Evolutionary conservation across 1,140 invertebrate species (phyloP), one percentile per base, ranked within the genome.

Genomic region (Delia radicum): DNA sequence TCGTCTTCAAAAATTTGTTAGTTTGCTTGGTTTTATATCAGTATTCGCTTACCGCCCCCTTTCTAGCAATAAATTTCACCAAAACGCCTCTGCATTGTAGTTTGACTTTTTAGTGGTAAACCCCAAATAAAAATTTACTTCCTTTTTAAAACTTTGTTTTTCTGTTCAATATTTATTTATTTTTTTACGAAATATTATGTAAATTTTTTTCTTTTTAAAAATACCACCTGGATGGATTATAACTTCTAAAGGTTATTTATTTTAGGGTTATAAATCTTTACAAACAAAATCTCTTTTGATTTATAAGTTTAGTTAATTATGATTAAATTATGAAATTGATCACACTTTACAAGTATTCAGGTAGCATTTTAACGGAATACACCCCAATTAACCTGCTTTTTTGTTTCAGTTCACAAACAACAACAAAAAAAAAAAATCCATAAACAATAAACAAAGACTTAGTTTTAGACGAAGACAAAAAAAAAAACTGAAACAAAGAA

Each of bases 271-370:
- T 24, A 55, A 21, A 55, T 55, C 0, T 8, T 15, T 24, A 55
- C 24, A 21, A 55, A 24, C 5, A 24, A 42, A 42, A 42, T 42
- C 2, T 15, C 12, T 42, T 15, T 42, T 42, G 12, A 42, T 29
- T 28, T 15, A n/a, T n/a, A n/a, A n/a, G n/a, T n/a, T 24, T n/a
- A 29, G 12, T 69, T 69, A 33, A 69, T 69, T 69, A 33, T 69
- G 65, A 69, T 69, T 69, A 69, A 69, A 69, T 69, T 69, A 69
- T 69, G 29, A 69, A 69, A 69, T 69, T 69, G 29, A 69, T 37
- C 65, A 69, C 65, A 69, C 65, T 69, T 69, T 69, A 31, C 15
- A 10, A 18, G 0, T 8, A 33, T 37, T 69, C 65, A 69, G 65
- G 65, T 69, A 69, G 65, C 65, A 69, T 33, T 69, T 69, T 69